These are phyloP conservation scores for Melanotaenia trifasciata DNA, from an alignment of 2,797 vertebrate genomes.

Conservation along the genomic window DNA sequence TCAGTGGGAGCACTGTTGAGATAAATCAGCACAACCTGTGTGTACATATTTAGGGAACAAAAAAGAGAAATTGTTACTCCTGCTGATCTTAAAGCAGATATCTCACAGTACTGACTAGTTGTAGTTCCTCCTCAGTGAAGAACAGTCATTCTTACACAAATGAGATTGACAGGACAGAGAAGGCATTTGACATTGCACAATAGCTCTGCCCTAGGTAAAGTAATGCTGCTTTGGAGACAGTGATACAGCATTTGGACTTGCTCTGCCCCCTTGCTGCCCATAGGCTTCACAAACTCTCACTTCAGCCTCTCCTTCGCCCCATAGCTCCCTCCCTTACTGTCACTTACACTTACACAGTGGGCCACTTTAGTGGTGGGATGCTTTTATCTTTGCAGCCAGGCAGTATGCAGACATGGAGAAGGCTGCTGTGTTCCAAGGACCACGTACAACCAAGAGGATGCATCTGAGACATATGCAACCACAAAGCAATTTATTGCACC, in stretches of 20 bases:
- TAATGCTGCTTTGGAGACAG: constrained; percentile 24
- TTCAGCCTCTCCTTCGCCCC: constrained; percentile 32
- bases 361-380: constrained; percentile 59
- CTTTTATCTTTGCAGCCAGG: constrained; percentile 74
- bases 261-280: neutral
- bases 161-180: constrained; percentile 35
- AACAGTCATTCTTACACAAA: constrained; percentile 22
- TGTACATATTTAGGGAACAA: neutral
- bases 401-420: constrained; percentile 62
- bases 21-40: constrained; percentile 1
- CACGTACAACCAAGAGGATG: constrained; percentile 56
- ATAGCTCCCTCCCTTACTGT: constrained; percentile 59
- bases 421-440: constrained; percentile 49
- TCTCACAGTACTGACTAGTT: constrained; percentile 20
- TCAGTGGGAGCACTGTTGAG: neutral
- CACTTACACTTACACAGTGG: constrained; percentile 72
- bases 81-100: constrained; percentile 3
- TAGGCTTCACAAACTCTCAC: constrained; percentile 47
- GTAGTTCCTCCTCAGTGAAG: constrained; percentile 21
- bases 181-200: constrained; percentile 44
- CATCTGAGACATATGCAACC: constrained; percentile 56
- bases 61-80: neutral
- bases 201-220: constrained; percentile 30
- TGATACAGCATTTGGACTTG: constrained; percentile 37
- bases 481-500: constrained; percentile 46